phyloP scores from a whole-genome alignment of 2,888 invertebrate genomes.

The Isoperla grammatica region DNA sequence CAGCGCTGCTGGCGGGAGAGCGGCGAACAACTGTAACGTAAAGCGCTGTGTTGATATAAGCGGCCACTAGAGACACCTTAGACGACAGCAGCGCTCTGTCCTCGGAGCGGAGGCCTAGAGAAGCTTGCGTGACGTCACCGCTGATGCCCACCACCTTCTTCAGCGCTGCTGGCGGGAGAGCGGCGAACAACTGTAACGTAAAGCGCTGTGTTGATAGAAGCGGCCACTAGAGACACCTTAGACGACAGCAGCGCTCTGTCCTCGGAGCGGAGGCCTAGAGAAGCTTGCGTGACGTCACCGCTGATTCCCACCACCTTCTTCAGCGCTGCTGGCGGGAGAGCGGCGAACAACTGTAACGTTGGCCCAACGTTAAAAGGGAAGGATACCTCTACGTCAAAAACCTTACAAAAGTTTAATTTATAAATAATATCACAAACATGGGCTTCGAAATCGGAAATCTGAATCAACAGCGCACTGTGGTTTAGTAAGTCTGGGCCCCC shows the following conservation, averaged over 20 bases:
- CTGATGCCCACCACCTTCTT: conserved; percentile 57
- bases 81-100: conserved; percentile 44
- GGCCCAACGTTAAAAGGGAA: too few relatives aligned
- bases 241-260: conserved; percentile 44
- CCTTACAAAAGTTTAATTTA: too few relatives aligned
- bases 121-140: conserved; percentile 56
- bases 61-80: conserved; percentile 47
- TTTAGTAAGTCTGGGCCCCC: too few relatives aligned
- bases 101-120: conserved; percentile 50
- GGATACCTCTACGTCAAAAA: too few relatives aligned
- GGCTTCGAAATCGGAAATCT: too few relatives aligned
- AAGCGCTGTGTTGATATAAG: conserved; percentile 54
- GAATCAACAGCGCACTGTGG: too few relatives aligned
- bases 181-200: conserved; percentile 13
- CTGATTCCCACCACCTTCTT: conserved; percentile 57
- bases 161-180: conserved; percentile 46
- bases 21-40: conserved; percentile 13
- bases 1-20: conserved; percentile 46
- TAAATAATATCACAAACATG: too few relatives aligned
- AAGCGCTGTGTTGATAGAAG: conserved; percentile 54
- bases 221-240: conserved; percentile 47
- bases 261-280: conserved; percentile 50
- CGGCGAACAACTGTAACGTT: conserved; percentile 13
- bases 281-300: conserved; percentile 56
- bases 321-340: conserved; percentile 46